Evolutionary conservation across 1,140 invertebrate species (phyloP), one percentile per base, ranked within the genome.

Genomic region (Linepithema humile): DNA sequence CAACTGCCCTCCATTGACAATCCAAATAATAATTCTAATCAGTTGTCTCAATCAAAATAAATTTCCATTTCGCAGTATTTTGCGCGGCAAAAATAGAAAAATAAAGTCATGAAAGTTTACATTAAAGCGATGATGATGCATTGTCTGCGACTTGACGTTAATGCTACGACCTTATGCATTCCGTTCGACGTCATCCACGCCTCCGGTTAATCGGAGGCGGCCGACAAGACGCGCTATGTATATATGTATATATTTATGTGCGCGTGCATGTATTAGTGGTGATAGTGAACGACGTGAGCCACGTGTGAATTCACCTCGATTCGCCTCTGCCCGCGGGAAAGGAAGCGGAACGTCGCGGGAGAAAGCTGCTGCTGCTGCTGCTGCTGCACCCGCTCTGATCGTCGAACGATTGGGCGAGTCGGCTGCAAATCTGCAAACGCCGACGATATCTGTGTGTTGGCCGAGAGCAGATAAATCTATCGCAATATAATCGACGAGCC

Each of bases 261-360:
- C 32, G 59, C 15, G 29, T 10, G 10, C 23, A 26, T 10, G 40
- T 48, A 29, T n/a, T 80, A 12, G 23, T 69, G 50, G 50, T 80
- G 64, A n/a, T 55, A 32, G 64, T 29, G 35, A 78, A 53, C 74
- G 48, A 70, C 48, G 75, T 40, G 64, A 80, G 64, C 64, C 64
- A 80, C 75, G 75, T 80, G 64, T 80, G 75, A 80, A 80, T 80
- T 80, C 75, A 80, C 75, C 64, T 80, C 75, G 48, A 70, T 80
- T 80, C 75, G 75, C 75, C 64, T 67, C 48, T 65, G 48, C 64
- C 48, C 35, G 62, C 53, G 48, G 32, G 75, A 80, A 80, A 80
- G 75, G 75, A 80, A 80, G 48, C 75, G 75, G 45, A 80, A 69
- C 75, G 45, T 80, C 64, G 23, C 62, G 48, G 70, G 48, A 70